Percentiles rank a stretch among this genome's conserved stretches.
Evolutionary conservation across 2,113 vertebrate species (phyloP).

Genomic region (Dicaeum eximium): DNA sequence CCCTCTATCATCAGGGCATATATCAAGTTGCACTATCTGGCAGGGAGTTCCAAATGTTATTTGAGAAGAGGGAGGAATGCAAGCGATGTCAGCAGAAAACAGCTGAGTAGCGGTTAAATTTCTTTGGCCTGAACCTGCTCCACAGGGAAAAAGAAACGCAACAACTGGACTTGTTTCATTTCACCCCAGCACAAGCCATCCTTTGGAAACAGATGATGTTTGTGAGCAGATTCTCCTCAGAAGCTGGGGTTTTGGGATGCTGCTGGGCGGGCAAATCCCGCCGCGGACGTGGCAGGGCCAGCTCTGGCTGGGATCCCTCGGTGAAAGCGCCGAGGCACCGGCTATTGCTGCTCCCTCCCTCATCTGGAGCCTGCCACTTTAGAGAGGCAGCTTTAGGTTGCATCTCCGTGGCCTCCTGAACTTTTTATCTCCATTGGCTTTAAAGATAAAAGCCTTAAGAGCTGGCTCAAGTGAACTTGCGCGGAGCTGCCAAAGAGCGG

Average conservation of each 20-base stretch:
- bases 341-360: neutral
- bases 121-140: constrained; percentile 20
- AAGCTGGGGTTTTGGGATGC: neutral
- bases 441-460: constrained; percentile 43
- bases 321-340: neutral
- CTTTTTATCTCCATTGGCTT: neutral
- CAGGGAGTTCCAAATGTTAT: constrained; percentile 56
- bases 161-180: constrained; percentile 30
- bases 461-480: constrained; percentile 31
- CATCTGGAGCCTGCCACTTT: neutral
- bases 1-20: constrained; percentile 63
- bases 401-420: neutral
- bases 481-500: neutral
- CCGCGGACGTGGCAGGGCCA: neutral
- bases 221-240: neutral
- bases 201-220: neutral
- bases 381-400: neutral
- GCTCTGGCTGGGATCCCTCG: neutral
- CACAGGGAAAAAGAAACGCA: neutral
- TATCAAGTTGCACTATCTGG: constrained; percentile 62
- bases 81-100: constrained; percentile 66
- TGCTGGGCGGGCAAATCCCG: neutral
- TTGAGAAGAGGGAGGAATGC: constrained; percentile 66
- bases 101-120: constrained; percentile 64
- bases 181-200: constrained; percentile 26